These are phyloP conservation scores for Chaetodon auriga DNA, from an alignment of 2,113 vertebrate genomes.

Conservation along the genomic window DNA sequence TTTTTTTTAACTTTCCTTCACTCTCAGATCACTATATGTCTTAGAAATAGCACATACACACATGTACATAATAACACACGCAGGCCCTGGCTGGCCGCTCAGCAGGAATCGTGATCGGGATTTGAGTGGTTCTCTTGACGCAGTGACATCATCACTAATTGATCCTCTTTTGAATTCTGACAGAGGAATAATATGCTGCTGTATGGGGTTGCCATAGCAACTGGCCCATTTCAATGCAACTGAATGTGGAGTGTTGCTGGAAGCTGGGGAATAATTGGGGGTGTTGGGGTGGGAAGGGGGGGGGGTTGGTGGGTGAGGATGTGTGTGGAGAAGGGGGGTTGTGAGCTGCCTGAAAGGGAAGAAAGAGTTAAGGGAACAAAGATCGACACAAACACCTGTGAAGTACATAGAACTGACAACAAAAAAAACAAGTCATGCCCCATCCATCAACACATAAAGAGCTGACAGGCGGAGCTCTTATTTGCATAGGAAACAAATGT, in stretches of 20 bases:
- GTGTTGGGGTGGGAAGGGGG: constrained; percentile 31
- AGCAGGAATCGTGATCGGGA: constrained; percentile 41
- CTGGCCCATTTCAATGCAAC: constrained; percentile 64
- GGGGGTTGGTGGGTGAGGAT: not conserved
- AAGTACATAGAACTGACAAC: not conserved
- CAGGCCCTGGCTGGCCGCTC: not conserved
- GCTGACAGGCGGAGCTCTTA: not conserved
- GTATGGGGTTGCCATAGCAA: constrained; percentile 78
- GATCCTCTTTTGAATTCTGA: constrained; percentile 70
- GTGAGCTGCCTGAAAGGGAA: constrained; percentile 5
- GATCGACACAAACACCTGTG: not conserved
- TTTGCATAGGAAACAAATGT: not conserved
- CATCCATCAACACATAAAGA: not conserved
- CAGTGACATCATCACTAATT: constrained; percentile 78
- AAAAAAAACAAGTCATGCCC: not conserved
- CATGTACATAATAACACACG: not conserved
- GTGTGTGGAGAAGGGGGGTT: not conserved
- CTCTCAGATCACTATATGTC: constrained; percentile 8
- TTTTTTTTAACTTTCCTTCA: not conserved
- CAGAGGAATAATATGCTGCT: constrained; percentile 62
- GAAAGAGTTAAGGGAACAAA: constrained; percentile 25
- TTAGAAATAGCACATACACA: not conserved
- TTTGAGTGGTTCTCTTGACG: constrained; percentile 41
- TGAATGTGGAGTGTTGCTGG: constrained; percentile 61
- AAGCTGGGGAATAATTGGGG: constrained; percentile 58